Base-by-base conservation (phyloP, 2,797 vertebrate genomes). In the Florisuga fusca region DNA sequence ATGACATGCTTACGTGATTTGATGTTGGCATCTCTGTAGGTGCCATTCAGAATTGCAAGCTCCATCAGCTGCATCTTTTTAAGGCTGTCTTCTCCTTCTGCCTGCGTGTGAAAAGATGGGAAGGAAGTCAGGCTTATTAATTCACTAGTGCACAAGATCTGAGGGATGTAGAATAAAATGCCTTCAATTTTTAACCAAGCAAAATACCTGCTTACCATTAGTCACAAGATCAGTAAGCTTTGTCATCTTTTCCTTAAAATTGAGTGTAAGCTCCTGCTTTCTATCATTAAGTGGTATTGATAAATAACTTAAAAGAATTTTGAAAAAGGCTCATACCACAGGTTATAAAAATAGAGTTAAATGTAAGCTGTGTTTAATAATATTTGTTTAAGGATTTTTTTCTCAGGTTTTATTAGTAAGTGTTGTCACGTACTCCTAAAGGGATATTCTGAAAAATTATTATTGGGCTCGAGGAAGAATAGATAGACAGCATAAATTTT, bases 51-150 rank as follows among this genome's bases (percentile, higher is more conserved):
- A 97, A 99, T 99, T 87, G 99, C 99, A 89, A 99, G 98, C 97
- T 99, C 99, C 99, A 99, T 99, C 98, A 99, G 97, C 97, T 99
- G 99, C 99, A 99, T 99, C 98, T 99, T 99, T 98, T 99, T 99
- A 98, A 99, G 98, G 98, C 99, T 99, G 98, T 99, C 99, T 97
- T 99, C 99, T 92, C 99, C 99, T 98, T 99, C 99, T 43, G 99
- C 99, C 99, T 99, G 84, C 4, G 20, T 31, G 62, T 11, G 58
- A 96, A 76, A 97, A 97, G 75, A 71, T 29, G 10, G 54, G 73
- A 83, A 78, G 12, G 79, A 71, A 61, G 66, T 74, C 54, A 89
- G 41, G 46, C 67, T 92, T 61, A 92, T 31, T 45, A 85, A 90
- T 26, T 80, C 29, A 58, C 14, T 43, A 55, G 31, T 5, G 25